Evolutionary conservation across 2,888 invertebrate genomes (phyloP).

Genomic region (Ashinkailepas kermadecensis): DNA sequence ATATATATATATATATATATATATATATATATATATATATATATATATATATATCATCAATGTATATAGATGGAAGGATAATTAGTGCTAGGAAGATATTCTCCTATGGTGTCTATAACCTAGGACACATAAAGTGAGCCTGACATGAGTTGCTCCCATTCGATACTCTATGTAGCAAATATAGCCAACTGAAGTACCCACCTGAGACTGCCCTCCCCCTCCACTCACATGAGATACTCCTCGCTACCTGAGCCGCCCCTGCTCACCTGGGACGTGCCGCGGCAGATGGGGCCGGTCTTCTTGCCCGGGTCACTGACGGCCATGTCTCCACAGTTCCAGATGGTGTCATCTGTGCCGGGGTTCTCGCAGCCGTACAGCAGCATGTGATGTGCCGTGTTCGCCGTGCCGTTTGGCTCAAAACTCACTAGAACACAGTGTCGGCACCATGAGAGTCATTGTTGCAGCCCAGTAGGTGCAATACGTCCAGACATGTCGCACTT

Average conservation of each 20-base stretch:
- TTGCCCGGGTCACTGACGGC: constrained; percentile 46
- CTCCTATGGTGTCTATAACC: too few relatives aligned
- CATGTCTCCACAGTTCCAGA: constrained; percentile 92
- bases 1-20: too few relatives aligned
- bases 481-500: not conserved
- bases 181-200: too few relatives aligned
- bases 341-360: constrained; percentile 49
- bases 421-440: constrained; percentile 56
- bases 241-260: not conserved
- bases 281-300: constrained; percentile 64
- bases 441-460: not conserved
- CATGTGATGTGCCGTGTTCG: constrained; percentile 89
- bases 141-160: too few relatives aligned
- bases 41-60: too few relatives aligned
- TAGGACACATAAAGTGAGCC: too few relatives aligned
- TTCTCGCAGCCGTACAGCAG: constrained; percentile 78
- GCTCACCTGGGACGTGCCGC: constrained; percentile 45
- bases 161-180: too few relatives aligned
- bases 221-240: too few relatives aligned
- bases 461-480: not conserved
- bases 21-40: too few relatives aligned
- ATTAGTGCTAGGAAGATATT: too few relatives aligned
- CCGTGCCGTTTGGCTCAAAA: constrained; percentile 84
- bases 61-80: too few relatives aligned
- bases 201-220: too few relatives aligned